Evolutionary conservation across 2,888 invertebrate species (phyloP).

Genomic region (Loripinus fragilis): DNA sequence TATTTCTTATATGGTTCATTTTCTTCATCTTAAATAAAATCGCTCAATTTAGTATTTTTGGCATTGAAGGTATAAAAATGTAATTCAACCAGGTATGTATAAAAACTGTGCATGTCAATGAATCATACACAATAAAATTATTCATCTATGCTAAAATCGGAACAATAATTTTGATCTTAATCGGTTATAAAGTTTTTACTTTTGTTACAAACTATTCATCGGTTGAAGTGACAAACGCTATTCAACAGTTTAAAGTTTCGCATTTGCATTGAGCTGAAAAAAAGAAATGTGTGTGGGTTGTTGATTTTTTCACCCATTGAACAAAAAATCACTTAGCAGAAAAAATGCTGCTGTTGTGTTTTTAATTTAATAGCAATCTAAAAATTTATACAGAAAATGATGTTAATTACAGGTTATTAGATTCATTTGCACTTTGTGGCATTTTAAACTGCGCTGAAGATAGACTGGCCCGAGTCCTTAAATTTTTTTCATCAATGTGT

Average conservation of each 20-base stretch:
- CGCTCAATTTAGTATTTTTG: neutral
- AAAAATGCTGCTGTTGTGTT: neutral
- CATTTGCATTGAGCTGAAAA: neutral
- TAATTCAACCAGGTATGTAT: neutral
- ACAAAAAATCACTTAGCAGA: neutral
- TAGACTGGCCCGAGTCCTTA: too few relatives aligned
- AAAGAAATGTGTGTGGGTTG: neutral
- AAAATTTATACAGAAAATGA: neutral
- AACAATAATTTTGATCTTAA: conserved; percentile 4
- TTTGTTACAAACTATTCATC: conserved; percentile 1
- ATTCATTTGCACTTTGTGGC: neutral
- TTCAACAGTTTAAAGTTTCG: neutral
- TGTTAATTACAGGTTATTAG: neutral
- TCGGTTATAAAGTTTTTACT: conserved; percentile 2
- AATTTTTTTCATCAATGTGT: too few relatives aligned
- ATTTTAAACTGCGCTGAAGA: neutral
- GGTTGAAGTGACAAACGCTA: conserved; percentile 5
- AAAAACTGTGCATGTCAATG: neutral
- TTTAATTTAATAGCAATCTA: neutral
- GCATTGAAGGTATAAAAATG: neutral
- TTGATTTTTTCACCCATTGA: neutral
- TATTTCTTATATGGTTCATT: too few relatives aligned
- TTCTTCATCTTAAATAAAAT: too few relatives aligned
- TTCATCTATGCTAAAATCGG: neutral
- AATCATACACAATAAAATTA: neutral